Evolutionary conservation across 2,888 invertebrate species (phyloP).

Genomic region (Orchestes rusci): DNA sequence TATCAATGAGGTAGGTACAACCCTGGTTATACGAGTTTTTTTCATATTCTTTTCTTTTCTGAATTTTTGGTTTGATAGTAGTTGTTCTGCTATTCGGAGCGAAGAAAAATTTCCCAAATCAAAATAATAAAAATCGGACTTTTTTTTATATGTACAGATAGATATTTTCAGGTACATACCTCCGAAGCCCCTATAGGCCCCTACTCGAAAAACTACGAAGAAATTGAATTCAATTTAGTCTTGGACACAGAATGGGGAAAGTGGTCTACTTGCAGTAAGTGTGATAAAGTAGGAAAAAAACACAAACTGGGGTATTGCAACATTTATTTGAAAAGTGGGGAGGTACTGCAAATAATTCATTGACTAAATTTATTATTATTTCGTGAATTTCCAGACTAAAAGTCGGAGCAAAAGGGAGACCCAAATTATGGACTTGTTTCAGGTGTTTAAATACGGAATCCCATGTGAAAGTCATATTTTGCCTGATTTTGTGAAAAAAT

Average conservation of each 20-base stretch:
- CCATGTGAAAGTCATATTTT: slow-evolving; percentile 54
- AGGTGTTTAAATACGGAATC: slow-evolving; percentile 48
- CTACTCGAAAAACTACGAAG: slow-evolving; percentile 35
- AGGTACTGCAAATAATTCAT: not conserved
- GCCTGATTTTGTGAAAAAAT: slow-evolving; percentile 43
- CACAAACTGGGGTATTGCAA: slow-evolving; percentile 56
- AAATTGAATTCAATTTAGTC: slow-evolving; percentile 39
- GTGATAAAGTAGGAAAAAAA: slow-evolving; percentile 51
- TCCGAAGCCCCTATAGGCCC: slow-evolving; percentile 33
- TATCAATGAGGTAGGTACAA: slow-evolving; percentile 27
- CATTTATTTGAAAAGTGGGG: slow-evolving; percentile 7
- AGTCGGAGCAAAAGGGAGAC: too few relatives aligned
- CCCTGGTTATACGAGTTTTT: too few relatives aligned
- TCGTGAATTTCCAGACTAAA: too few relatives aligned
- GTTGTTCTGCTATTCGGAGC: too few relatives aligned
- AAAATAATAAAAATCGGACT: too few relatives aligned
- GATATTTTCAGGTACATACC: slow-evolving; percentile 34
- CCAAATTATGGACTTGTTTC: slow-evolving; percentile 39
- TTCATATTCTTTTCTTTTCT: too few relatives aligned
- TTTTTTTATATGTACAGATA: too few relatives aligned
- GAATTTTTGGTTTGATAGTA: too few relatives aligned
- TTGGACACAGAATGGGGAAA: slow-evolving; percentile 53
- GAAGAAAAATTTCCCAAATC: too few relatives aligned
- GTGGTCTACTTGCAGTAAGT: slow-evolving; percentile 61
- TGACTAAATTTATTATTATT: too few relatives aligned